Evolutionary conservation across 2,888 invertebrate species (phyloP), one percentile per base, ranked within the genome.

Genomic region (Mimas tiliae): DNA sequence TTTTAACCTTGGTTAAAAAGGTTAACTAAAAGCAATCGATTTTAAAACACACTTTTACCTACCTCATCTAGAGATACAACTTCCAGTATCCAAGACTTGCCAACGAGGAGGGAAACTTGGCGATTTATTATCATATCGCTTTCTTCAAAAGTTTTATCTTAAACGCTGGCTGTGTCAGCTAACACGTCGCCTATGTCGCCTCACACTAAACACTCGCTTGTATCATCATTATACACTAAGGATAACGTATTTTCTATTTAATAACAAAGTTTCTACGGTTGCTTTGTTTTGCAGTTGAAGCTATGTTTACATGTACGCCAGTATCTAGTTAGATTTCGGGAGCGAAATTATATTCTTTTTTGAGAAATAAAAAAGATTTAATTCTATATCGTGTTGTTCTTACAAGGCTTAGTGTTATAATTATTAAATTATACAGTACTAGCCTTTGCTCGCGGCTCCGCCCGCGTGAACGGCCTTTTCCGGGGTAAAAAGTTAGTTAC

Each of bases 91-190:
- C 45, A 69, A 80, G 78, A 77, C 82, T 86, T 86, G 86, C 86
- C 84, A 87, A 83, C 84, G 81, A 79, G 79, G 79, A 76, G 88
- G 79, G 84, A 81, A 87, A 91, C 89, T 91, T 90, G 79, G 79
- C 84, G 85, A 91, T 91, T 92, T 91, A 91, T 90, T 89, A 86
- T 89, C 90, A 84, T 85, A 85, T 85, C 85, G 84, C 86, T 84
- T 88, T 89, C 87, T 83, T n/a, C n/a, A 79, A 84, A 87, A 91
- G 88, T 91, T 91, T 89, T 88, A 91, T 89, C 90, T 91, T 82
- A 86, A 89, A 86, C 86, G 84, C 79, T 83, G 83, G 82, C 81
- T 80, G 81, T 82, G 82, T 83, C 78, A 86, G 86, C 82, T 83
- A 81, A 84, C 80, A 83, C 80, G 79, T 79, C 75, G 71, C 75